phyloP scores from a whole-genome alignment of 37 sponge, comb jelly and placozoan species.

The Spongilla lacustris region DNA sequence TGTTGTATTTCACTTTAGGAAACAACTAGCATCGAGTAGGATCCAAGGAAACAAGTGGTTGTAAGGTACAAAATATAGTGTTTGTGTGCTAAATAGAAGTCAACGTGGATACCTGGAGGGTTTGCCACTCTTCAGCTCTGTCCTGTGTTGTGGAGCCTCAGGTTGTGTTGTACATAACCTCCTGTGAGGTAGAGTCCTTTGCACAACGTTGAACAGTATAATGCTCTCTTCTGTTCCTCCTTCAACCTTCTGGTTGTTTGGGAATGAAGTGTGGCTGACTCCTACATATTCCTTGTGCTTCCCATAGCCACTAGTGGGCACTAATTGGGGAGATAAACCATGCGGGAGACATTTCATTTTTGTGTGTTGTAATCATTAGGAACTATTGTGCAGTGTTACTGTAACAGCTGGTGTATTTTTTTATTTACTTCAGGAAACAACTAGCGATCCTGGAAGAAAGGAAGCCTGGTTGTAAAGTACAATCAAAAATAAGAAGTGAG shows the following conservation, averaged over 20 bases:
- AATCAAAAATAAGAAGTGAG: no score
- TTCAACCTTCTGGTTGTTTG: background rate
- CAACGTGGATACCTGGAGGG: background rate
- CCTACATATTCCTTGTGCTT: constrained; percentile 66
- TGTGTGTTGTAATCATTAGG: no score
- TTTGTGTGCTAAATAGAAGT: background rate
- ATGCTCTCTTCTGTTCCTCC: background rate
- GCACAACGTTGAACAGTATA: constrained; percentile 21
- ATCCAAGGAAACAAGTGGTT: no score
- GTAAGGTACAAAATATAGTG: no score
- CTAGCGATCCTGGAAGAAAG: no score
- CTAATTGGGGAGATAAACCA: background rate
- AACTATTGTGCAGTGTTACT: no score
- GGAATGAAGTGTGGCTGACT: constrained; percentile 2
- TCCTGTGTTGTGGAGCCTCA: constrained; percentile 15
- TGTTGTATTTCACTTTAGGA: no score
- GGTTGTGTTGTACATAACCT: background rate
- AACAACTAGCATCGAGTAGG: no score
- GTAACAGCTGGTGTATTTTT: no score
- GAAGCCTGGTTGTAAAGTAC: no score
- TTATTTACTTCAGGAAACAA: no score
- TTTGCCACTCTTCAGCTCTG: constrained; percentile 24
- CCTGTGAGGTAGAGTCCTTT: constrained; percentile 26
- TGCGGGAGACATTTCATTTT: background rate
- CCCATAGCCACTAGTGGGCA: constrained; percentile 1